Evolutionary conservation across 23 tunicate species (phyloP).

Genomic region (Pegea sp.): DNA sequence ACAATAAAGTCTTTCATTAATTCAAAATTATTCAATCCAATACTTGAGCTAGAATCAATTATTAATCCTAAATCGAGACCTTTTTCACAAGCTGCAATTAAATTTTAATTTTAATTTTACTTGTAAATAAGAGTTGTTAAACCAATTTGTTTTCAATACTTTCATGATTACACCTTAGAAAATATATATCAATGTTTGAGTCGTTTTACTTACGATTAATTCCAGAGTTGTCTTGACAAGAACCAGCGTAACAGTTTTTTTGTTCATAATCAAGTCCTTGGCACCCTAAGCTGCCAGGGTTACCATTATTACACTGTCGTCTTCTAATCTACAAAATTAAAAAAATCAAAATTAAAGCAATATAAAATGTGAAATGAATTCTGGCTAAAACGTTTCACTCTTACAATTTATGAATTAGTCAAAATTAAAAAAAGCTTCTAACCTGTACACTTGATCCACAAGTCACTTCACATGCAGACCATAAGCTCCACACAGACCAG

Average conservation of each 20-base stretch:
- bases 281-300: constrained; percentile 7
- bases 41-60: constrained; percentile 79
- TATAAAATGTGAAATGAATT: too few relatives aligned
- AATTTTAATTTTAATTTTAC: not conserved
- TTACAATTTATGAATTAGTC: too few relatives aligned
- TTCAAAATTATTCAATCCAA: constrained; percentile 31
- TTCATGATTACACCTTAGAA: too few relatives aligned
- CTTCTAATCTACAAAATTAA: constrained; percentile 9
- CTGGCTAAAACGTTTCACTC: too few relatives aligned
- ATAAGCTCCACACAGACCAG: constrained; percentile 38
- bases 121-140: too few relatives aligned
- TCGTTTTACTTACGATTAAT: not conserved
- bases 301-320: constrained; percentile 15
- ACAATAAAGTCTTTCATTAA: constrained; percentile 32
- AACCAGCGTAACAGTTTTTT: constrained; percentile 6
- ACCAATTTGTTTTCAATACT: too few relatives aligned
- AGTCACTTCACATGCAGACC: constrained; percentile 17
- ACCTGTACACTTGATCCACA: constrained; percentile 33
- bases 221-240: constrained; percentile 11
- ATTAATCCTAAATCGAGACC: constrained; percentile 40
- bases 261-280: constrained; percentile 7
- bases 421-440: too few relatives aligned
- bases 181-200: not conserved
- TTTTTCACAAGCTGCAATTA: too few relatives aligned
- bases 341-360: too few relatives aligned